Conservation (phyloP, 2,113 vertebrate species). For the Chamaetylas fuelleborni region DNA sequence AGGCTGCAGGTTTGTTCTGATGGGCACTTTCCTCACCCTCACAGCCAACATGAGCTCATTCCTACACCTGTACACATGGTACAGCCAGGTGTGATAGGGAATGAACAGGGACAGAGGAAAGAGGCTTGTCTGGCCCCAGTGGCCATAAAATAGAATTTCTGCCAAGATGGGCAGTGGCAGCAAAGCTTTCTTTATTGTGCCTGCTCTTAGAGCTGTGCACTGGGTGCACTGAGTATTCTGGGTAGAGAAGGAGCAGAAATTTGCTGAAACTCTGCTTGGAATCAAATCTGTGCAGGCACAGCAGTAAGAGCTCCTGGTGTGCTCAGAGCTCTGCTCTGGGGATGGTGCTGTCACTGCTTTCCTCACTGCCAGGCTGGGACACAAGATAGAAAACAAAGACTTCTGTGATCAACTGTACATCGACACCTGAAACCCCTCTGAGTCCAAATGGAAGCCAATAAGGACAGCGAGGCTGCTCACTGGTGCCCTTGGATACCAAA, state of each 20-base stretch:
- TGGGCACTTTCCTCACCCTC: background rate
- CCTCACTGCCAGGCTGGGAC: background rate
- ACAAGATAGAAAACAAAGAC: background rate
- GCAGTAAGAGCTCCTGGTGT: background rate
- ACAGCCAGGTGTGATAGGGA: background rate
- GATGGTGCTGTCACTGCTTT: background rate
- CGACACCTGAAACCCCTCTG: background rate
- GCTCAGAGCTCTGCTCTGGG: background rate
- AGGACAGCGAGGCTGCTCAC: background rate
- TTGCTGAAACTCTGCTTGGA: background rate
- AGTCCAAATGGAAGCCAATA: background rate
- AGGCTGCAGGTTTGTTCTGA: background rate
- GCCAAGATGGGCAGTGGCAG: background rate
- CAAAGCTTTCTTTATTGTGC: fast-evolving
- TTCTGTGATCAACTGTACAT: background rate
- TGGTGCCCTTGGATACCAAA: background rate
- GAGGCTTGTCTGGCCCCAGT: background rate
- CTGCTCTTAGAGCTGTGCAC: background rate
- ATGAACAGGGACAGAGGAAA: background rate
- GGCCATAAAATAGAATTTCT: background rate
- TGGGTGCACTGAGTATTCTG: background rate
- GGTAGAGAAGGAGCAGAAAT: background rate
- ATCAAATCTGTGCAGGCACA: background rate
- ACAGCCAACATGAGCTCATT: background rate
- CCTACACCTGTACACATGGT: background rate